Conservation (phyloP, 2,888 invertebrate species). For the Cordilura impudica region DNA sequence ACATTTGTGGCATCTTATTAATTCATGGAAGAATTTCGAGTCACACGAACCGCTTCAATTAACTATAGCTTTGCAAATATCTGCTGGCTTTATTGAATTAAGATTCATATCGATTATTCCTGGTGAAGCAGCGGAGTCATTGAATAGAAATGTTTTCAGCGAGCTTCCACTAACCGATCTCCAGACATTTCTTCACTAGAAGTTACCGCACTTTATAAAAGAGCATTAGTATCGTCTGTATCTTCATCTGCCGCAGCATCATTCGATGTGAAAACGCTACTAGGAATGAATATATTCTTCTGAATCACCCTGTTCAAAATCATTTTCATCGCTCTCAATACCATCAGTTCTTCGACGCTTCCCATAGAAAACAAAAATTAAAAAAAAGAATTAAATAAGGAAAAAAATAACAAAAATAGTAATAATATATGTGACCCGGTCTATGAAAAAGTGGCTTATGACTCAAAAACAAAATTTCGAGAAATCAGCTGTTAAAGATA, state of each 20-base stretch:
- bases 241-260: constrained; percentile 12
- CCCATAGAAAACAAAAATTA: too few relatives aligned
- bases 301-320: too few relatives aligned
- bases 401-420: too few relatives aligned
- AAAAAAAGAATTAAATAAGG: too few relatives aligned
- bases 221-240: neutral
- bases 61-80: constrained; percentile 34
- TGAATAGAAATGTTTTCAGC: constrained; percentile 4
- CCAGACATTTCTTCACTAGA: constrained; percentile 38
- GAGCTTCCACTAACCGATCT: constrained; percentile 19
- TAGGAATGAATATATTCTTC: neutral
- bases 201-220: neutral
- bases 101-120: neutral
- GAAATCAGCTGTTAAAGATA: too few relatives aligned
- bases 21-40: constrained; percentile 8
- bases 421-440: too few relatives aligned
- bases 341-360: constrained; percentile 12
- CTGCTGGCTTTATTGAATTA: constrained; percentile 27
- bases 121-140: too few relatives aligned
- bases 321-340: neutral
- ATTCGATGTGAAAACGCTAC: constrained; percentile 4
- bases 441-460: too few relatives aligned
- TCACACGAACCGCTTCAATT: neutral
- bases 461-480: too few relatives aligned
- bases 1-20: constrained; percentile 13